Base-by-base conservation (phyloP, 1,140 invertebrate species). In the Adoxophyes honmai region DNA sequence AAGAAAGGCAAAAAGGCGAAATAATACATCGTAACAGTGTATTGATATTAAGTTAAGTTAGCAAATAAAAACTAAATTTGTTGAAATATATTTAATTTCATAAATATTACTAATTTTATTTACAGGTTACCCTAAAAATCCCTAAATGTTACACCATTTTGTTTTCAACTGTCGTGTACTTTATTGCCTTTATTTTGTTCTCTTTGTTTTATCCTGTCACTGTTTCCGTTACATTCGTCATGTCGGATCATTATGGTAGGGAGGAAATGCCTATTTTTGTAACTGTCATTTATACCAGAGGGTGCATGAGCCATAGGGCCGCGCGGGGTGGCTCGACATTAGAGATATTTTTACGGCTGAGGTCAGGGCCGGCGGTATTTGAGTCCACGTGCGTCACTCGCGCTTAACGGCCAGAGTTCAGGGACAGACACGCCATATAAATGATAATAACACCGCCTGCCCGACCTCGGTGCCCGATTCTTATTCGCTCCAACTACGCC, bases 401-500 rank as follows among this genome's bases (percentile, higher is more conserved):
- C 71, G 73, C 64, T 60, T 70, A 69, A 39, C 54, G 14, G 42
- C 64, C 66, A 48, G 71, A 82, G 84, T 87, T 85, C 83, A 86
- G 74, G 80, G 81, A 80, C 83, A 81, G 64, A 54, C 67, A 68
- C 74, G 73, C 79, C 73, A 81, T 71, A 75, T 75, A 81, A 84
- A 83, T 86, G 81, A 86, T 84, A 86, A 48, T 86, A 79, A 82
- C 66, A 72, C 73, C 66, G 73, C 64, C 21, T 71, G 57, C 62
- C 61, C 73, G 75, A 71, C 81, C 83, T 84, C 81, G 81, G 64
- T 81, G 72, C 74, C 78, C 79, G 81, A 84, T 81, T 82, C 75
- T 76, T 79, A 79, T 82, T 75, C 78, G 78, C 63, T 81, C 70
- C 63, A 75, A 75, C 78, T 76, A 83, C 76, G 81, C 66, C 68